Evolutionary conservation across 2,888 invertebrate species (phyloP).

Genomic region (Molanna angustata): DNA sequence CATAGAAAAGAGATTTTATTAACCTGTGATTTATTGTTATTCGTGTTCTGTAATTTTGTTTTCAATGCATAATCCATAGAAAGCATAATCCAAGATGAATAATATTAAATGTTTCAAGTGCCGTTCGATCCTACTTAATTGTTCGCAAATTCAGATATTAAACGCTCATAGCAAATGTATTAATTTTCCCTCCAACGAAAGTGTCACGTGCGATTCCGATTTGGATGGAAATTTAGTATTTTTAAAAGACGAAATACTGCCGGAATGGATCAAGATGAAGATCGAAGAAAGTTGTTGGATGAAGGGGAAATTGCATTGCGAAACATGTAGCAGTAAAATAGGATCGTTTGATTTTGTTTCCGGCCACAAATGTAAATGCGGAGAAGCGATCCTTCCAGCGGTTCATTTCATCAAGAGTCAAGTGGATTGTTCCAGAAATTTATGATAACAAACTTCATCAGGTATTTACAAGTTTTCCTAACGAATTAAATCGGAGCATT

Average conservation of each 20-base stretch:
- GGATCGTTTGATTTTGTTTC: constrained; percentile 67
- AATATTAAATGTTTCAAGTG: constrained; percentile 25
- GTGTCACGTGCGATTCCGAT: constrained; percentile 11
- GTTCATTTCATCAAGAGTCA: constrained; percentile 63
- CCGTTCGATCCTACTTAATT: constrained; percentile 11
- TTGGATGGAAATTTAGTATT: constrained; percentile 17
- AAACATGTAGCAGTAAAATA: constrained; percentile 57
- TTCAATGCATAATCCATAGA: too few relatives aligned
- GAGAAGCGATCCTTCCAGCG: constrained; percentile 52
- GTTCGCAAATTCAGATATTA: constrained; percentile 9
- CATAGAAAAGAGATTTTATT: too few relatives aligned
- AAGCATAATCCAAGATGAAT: constrained; percentile 20
- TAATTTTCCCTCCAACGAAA: neutral
- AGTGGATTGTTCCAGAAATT: constrained; percentile 46
- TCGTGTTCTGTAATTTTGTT: too few relatives aligned
- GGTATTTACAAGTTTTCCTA: too few relatives aligned
- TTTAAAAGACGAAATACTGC: constrained; percentile 19
- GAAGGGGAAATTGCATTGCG: constrained; percentile 65
- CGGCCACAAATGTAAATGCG: constrained; percentile 62
- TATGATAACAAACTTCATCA: too few relatives aligned
- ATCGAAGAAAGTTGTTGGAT: constrained; percentile 60
- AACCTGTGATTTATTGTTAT: too few relatives aligned
- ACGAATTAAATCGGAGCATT: too few relatives aligned
- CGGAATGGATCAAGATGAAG: constrained; percentile 18
- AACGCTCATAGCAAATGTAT: constrained; percentile 11